Base-by-base conservation (phyloP, 2,797 vertebrate species). In the Micropoecilia bifurca region DNA sequence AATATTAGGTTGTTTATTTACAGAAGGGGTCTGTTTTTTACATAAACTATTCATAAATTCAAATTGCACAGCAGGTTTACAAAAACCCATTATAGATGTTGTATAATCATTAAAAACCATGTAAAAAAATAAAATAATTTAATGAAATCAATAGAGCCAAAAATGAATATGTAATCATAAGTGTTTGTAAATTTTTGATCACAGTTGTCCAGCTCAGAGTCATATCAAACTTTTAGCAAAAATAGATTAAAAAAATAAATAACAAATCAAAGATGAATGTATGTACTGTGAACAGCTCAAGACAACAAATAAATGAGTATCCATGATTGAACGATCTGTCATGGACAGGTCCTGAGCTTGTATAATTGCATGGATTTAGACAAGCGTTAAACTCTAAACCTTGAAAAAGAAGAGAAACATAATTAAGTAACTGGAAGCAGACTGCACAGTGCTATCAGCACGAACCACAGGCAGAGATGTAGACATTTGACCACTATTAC, bases 371-470 rank as follows among this genome's bases (percentile, higher is more conserved):
- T 88, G 73, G 74, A 76, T 85, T 90, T 83, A 91, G 90, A 93
- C 86, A 90, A 89, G 91, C 80, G 75, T 88, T 93, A 90, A 93
- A 93, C 82, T 81, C 88, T 78, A 90, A 93, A 92, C 89, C 87
- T 92, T 92, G 90, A 88, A 91, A 80, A 80, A 91, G 71, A 90
- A 59, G 80, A 85, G 85, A 81, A 91, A 88, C 86, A 79, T 90
- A 93, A 94, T 94, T 88, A 89, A 91, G 92, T 93, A 94, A 94
- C 90, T 93, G 91, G 90, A 94, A 94, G 85, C 92, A 94, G 92
- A 90, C 74, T 81, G 88, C 75, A 89, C 91, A 90, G 91, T 93
- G 92, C 89, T 93, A 92, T 92, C 87, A 90, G 87, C 75, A 80
- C 71, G 86, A 90, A 92, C 89, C 90, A 90, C 91, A 93, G 84